Evolutionary conservation across 2,888 invertebrate species (phyloP).

Genomic region (Temnothorax ravouxi): DNA sequence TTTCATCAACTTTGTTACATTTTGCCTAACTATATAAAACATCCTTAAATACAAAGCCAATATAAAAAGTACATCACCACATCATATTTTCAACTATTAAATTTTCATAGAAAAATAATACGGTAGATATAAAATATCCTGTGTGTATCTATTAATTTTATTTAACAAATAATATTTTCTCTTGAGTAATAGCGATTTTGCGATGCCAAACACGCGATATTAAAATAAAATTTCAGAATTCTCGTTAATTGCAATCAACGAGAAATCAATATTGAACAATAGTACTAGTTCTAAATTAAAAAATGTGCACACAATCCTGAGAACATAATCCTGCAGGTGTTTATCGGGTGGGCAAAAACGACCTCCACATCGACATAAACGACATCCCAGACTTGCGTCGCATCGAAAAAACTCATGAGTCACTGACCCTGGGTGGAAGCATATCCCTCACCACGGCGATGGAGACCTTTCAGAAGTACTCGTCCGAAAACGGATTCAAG

Average conservation of each 20-base stretch:
- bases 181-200: background rate
- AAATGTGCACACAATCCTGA: background rate
- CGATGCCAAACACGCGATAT: background rate
- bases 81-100: background rate
- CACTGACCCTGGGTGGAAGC: slow-evolving; percentile 88
- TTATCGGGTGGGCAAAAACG: slow-evolving; percentile 85
- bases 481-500: slow-evolving; percentile 87
- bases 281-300: background rate
- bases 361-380: slow-evolving; percentile 87
- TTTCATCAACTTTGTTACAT: too few species aligned
- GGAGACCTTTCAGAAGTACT: slow-evolving; percentile 86
- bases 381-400: slow-evolving; percentile 86
- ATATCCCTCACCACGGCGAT: slow-evolving; percentile 88
- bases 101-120: background rate
- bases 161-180: background rate
- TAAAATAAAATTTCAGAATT: background rate
- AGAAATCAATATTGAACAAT: background rate
- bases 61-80: too few species aligned
- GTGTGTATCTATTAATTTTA: background rate
- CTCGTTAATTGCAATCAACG: background rate
- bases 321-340: slow-evolving; percentile 82
- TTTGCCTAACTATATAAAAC: too few species aligned
- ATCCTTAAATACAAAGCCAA: background rate
- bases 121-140: background rate
- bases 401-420: slow-evolving; percentile 79